phyloP scores from a whole-genome alignment of 1,140 invertebrate species.

The Ptiloglossa arizonensis region DNA sequence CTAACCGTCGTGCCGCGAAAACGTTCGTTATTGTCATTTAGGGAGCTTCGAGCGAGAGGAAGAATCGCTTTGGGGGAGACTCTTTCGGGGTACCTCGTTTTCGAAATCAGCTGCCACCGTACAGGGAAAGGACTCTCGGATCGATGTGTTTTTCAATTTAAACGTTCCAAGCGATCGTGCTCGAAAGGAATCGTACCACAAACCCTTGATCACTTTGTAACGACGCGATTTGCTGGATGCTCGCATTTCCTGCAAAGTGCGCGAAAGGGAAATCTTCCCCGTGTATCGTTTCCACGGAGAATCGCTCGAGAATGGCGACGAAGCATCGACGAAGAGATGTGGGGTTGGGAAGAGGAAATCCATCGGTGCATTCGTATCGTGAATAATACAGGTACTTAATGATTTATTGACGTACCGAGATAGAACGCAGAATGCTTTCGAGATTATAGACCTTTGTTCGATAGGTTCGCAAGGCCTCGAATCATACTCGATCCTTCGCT shows the following conservation, averaged over 20 bases:
- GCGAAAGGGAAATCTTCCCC: not conserved
- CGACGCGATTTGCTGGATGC: not conserved
- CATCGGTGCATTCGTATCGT: not conserved
- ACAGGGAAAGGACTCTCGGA: not conserved
- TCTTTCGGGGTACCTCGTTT: not conserved
- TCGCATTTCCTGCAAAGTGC: not conserved
- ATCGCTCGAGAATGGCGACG: not conserved
- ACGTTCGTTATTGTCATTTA: conserved; percentile 34
- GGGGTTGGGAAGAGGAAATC: not conserved
- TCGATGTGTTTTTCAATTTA: conserved; percentile 12
- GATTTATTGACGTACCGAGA: not conserved
- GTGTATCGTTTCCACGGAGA: not conserved
- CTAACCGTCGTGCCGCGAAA: not conserved
- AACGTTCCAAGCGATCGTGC: not conserved
- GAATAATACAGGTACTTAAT: conserved; percentile 15
- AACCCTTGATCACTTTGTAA: not conserved
- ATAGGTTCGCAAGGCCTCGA: no score
- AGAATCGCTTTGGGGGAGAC: not conserved
- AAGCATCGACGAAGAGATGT: not conserved
- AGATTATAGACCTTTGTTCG: no score
- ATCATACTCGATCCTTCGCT: no score
- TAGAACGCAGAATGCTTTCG: not conserved
- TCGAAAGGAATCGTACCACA: not conserved
- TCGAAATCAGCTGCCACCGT: not conserved
- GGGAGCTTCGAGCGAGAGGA: not conserved